Evolutionary conservation across 1,140 invertebrate genomes (phyloP).

Genomic region (Schlechtendalia chinensis): DNA sequence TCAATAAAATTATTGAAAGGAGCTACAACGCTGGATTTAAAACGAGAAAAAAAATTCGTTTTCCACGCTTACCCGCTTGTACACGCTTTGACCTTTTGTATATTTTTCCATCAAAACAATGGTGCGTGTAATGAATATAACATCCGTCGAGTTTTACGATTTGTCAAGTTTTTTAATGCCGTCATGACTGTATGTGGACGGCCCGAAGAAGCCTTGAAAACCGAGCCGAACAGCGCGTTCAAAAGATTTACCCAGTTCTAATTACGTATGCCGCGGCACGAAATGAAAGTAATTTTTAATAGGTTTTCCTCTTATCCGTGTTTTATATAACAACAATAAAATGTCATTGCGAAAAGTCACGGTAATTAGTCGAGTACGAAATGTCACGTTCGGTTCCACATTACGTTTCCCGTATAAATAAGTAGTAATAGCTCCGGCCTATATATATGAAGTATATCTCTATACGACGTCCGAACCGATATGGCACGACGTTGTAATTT

Average conservation of each 20-base stretch:
- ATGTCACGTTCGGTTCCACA: conserved; percentile 49
- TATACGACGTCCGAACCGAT: neutral
- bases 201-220: neutral
- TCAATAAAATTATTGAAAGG: too few species aligned
- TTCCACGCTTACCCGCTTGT: too few species aligned
- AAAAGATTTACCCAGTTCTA: conserved; percentile 13
- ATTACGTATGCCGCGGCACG: conserved; percentile 46
- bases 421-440: conserved; percentile 37
- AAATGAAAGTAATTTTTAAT: conserved; percentile 50
- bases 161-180: neutral
- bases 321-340: conserved; percentile 44
- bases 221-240: neutral
- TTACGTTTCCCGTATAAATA: conserved; percentile 40
- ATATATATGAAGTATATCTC: neutral
- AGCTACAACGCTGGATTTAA: too few species aligned
- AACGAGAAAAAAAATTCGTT: too few species aligned
- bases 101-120: neutral
- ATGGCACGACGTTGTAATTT: conserved; percentile 41
- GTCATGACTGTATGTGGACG: neutral
- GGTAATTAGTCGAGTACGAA: conserved; percentile 47
- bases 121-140: neutral
- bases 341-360: conserved; percentile 45
- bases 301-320: conserved; percentile 46
- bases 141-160: neutral
- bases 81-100: too few species aligned